These are phyloP conservation scores for Fukomys damarensis DNA, from an alignment of 2,113 vertebrate species.

Conservation along the genomic window DNA sequence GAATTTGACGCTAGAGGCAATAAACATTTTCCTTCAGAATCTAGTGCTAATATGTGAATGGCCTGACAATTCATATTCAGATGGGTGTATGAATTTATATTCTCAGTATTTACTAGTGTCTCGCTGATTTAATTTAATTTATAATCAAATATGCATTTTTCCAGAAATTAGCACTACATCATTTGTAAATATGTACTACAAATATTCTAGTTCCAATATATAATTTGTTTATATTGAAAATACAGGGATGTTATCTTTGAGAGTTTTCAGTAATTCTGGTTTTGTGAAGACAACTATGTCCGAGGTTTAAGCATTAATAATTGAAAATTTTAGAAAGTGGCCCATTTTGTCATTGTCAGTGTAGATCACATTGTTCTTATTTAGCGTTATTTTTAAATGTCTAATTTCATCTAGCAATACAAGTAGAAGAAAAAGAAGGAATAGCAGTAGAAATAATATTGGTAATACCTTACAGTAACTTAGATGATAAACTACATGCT, in stretches of 20 bases:
- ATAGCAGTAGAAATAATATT: neutral
- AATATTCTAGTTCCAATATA: neutral
- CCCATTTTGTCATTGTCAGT: neutral
- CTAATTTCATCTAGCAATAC: neutral
- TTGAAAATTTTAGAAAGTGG: neutral
- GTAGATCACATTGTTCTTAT: neutral
- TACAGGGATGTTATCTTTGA: neutral
- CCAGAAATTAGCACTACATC: neutral
- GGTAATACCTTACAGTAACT: neutral
- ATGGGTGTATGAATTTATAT: neutral
- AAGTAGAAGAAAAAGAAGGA: neutral
- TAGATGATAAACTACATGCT: neutral
- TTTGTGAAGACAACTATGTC: neutral
- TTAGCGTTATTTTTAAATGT: neutral
- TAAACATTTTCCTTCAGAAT: slow-evolving; percentile 48
- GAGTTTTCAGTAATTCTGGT: neutral
- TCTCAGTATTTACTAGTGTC: slow-evolving; percentile 25
- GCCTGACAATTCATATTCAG: neutral
- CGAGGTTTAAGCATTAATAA: neutral
- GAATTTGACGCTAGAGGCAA: slow-evolving; percentile 60
- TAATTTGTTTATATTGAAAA: neutral
- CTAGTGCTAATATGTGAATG: slow-evolving; percentile 15
- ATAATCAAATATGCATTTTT: slow-evolving; percentile 15
- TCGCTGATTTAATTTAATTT: neutral
- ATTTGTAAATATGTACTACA: slow-evolving; percentile 14